A percentile compares a stretch with the other conserved stretches of the same genome.
Evolutionary conservation across 2,113 vertebrate species (phyloP).

Genomic region (Spheniscus mendiculus): DNA sequence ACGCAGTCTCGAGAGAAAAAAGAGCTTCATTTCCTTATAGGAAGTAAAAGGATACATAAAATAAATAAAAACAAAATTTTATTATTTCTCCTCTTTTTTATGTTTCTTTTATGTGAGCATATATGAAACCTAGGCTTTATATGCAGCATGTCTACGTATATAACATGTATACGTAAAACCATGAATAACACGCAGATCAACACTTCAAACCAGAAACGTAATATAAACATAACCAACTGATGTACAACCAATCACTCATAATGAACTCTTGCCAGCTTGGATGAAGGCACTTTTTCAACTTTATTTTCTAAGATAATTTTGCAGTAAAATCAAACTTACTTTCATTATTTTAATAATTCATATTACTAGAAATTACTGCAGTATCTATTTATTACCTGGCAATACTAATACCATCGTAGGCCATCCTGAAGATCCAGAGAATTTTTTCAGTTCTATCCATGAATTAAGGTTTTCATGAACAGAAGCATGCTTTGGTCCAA

Average conservation of each 20-base stretch:
- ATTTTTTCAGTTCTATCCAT: conserved; percentile 97
- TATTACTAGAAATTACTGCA: not conserved
- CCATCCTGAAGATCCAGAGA: conserved; percentile 93
- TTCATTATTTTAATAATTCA: not conserved
- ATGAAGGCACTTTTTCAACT: not conserved
- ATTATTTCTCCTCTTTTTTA: not conserved
- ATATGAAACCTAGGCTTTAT: not conserved
- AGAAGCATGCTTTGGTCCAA: conserved; percentile 84
- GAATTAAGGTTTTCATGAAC: conserved; percentile 94
- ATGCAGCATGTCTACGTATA: too few relatives aligned
- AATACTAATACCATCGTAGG: conserved; percentile 92
- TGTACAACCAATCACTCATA: not conserved
- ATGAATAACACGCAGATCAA: not conserved
- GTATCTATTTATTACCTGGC: conserved; percentile 79
- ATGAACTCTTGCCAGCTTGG: not conserved
- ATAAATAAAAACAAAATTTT: not conserved
- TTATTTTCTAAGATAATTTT: not conserved
- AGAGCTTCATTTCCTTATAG: conserved; percentile 92
- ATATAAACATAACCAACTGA: not conserved
- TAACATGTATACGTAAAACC: not conserved
- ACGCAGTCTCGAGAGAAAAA: conserved; percentile 97
- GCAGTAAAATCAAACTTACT: not conserved
- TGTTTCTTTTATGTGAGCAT: not conserved
- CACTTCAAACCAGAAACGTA: not conserved
- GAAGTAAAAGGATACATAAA: not conserved